Evolutionary conservation across 2,113 vertebrate genomes (phyloP), one percentile per base, ranked within the genome.

Genomic region (Heterotis niloticus): DNA sequence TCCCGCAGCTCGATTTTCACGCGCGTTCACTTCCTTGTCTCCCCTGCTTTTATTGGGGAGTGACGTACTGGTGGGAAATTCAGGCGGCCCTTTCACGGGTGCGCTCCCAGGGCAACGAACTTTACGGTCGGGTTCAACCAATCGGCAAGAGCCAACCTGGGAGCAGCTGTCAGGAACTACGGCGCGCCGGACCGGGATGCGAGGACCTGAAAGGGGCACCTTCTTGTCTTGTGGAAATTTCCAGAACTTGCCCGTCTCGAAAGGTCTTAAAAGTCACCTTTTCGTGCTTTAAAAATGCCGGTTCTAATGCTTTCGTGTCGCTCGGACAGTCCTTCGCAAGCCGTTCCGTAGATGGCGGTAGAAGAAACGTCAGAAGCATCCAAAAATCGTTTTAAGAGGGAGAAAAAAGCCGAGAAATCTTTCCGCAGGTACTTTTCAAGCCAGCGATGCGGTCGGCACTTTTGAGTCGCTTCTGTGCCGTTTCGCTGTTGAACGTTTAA

Each of bases 321-420:
- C 60, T 76, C 29, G 11, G 26, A 14, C 81, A 76, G 5, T 57
- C 67, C 64, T 60, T 77, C 23, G 56, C 56, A 75, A 82, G 20
- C 13, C 17, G 11, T 13, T 60, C 23, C 13, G 14, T 9, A 9
- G 70, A 23, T 9, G 34, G 34, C 7, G 34, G 34, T 4, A 44
- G 34, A 51, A 29, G 16, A 71, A 34, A n/a, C 44, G 54, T 72
- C 51, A 13, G 20, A n/a, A 52, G n/a, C 34, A 71, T 9, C 34
- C 29, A 28, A 71, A 5, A n/a, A 52, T 34, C 16, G n/a, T 44
- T 51, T 1, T 52, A 28, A 23, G 52, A 71, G 52, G 20, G 5
- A 17, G 11, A 20, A 23, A 44, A 71, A 71, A 71, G 4, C 34
- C 1, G 13, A 5, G 12, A 54, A 72, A 23, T 52, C 16, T 70